Percentiles rank a stretch among this genome's conserved stretches.
These are phyloP conservation scores for Macquaria australasica DNA, from an alignment of 2,113 vertebrate genomes.

Conservation along the genomic window DNA sequence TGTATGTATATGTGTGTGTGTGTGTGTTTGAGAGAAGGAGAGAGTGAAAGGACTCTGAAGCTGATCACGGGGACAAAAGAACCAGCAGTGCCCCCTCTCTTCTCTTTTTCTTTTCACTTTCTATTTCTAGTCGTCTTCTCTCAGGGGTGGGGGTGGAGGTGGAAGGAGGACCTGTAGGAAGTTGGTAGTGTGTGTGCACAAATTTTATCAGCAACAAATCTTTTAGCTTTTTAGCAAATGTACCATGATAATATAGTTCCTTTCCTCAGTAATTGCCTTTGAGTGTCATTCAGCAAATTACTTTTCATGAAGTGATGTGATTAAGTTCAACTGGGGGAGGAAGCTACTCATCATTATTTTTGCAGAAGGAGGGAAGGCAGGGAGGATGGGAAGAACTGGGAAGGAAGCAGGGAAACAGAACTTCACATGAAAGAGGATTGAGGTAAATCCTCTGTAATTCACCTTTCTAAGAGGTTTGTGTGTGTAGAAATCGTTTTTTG, in stretches of 20 bases:
- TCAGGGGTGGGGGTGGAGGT: slow-evolving; percentile 14
- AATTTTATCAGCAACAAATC: neutral
- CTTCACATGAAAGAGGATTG: slow-evolving; percentile 48
- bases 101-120: slow-evolving; percentile 48
- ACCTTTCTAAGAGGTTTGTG: slow-evolving; percentile 39
- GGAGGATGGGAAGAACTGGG: neutral
- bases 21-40: slow-evolving; percentile 1
- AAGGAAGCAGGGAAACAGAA: slow-evolving; percentile 17
- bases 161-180: slow-evolving; percentile 22
- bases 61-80: slow-evolving; percentile 59
- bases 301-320: neutral
- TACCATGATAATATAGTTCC: neutral
- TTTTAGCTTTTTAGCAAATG: neutral
- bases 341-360: neutral
- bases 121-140: slow-evolving; percentile 12
- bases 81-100: slow-evolving; percentile 17
- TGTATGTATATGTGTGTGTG: slow-evolving; percentile 46
- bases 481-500: slow-evolving; percentile 10
- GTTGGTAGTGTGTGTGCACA: neutral
- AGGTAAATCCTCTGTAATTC: slow-evolving; percentile 55
- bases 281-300: neutral
- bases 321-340: neutral
- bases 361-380: neutral
- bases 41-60: slow-evolving; percentile 35
- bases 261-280: neutral